Conservation (phyloP, 2,113 vertebrate genomes). For the Indicator maculatus region DNA sequence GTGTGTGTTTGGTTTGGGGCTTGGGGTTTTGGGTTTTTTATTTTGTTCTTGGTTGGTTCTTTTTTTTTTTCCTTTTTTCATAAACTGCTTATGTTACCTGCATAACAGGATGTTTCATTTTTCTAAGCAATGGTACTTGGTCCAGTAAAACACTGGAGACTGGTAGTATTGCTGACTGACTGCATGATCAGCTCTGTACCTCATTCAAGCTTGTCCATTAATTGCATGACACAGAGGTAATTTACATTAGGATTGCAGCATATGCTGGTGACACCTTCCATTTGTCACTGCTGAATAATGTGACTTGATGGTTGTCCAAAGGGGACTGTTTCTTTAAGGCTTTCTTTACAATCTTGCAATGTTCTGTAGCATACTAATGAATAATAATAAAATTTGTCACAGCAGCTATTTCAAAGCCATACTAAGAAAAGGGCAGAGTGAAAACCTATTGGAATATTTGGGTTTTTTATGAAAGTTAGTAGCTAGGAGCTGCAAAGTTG, state of each 20-base stretch:
- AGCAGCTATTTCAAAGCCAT: neutral
- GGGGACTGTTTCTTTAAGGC: neutral
- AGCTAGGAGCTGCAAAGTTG: no score
- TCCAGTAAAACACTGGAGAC: neutral
- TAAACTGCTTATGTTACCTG: neutral
- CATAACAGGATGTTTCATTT: neutral
- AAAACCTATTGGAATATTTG: rapidly evolving
- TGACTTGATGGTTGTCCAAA: rapidly evolving
- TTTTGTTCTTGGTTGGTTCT: no score
- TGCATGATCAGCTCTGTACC: neutral
- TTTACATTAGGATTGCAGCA: neutral
- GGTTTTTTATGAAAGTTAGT: rapidly evolving
- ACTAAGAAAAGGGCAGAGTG: no score
- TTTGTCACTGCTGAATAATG: neutral
- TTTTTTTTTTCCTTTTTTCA: neutral
- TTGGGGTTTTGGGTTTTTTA: neutral
- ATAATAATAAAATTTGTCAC: neutral
- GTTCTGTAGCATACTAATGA: neutral
- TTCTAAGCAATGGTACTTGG: neutral
- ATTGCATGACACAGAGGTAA: neutral
- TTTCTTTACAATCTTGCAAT: neutral
- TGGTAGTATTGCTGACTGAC: neutral
- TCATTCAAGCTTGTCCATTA: neutral
- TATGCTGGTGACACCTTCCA: neutral
- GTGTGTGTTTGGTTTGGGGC: no score